A percentile compares a stretch with the other conserved stretches of the same genome.
phyloP scores from a whole-genome alignment of 2,888 invertebrate genomes.

The Agonopterix heracliana region DNA sequence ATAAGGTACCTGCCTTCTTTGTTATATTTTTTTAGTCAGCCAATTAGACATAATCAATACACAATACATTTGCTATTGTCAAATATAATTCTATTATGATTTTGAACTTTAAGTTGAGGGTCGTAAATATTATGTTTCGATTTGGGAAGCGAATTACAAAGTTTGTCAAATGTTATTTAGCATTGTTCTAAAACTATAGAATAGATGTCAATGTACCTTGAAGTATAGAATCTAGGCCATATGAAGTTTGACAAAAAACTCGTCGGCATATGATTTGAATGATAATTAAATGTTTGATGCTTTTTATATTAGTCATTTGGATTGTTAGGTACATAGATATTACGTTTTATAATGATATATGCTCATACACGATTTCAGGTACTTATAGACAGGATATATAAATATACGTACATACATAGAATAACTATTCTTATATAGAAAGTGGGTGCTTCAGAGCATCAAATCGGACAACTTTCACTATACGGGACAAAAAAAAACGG shows the following conservation, averaged over 20 bases:
- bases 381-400: too few species aligned
- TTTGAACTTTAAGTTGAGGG: neutral
- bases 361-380: too few species aligned
- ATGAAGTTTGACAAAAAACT: constrained; percentile 7
- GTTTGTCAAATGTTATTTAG: constrained; percentile 4
- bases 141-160: neutral
- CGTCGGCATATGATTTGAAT: constrained; percentile 10
- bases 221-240: constrained; percentile 11
- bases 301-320: constrained; percentile 10
- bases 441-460: too few species aligned
- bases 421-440: too few species aligned
- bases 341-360: too few species aligned
- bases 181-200: constrained; percentile 6
- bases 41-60: constrained; percentile 2
- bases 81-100: neutral
- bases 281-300: neutral
- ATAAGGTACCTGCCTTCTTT: constrained; percentile 9
- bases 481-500: too few species aligned
- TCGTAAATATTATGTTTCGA: neutral
- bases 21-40: constrained; percentile 9
- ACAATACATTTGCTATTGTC: neutral
- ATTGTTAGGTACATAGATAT: neutral
- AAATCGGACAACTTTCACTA: too few species aligned
- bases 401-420: too few species aligned
- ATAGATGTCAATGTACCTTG: constrained; percentile 8